phyloP scores from a whole-genome alignment of 2,888 invertebrate genomes.

The Cepaea hortensis region DNA sequence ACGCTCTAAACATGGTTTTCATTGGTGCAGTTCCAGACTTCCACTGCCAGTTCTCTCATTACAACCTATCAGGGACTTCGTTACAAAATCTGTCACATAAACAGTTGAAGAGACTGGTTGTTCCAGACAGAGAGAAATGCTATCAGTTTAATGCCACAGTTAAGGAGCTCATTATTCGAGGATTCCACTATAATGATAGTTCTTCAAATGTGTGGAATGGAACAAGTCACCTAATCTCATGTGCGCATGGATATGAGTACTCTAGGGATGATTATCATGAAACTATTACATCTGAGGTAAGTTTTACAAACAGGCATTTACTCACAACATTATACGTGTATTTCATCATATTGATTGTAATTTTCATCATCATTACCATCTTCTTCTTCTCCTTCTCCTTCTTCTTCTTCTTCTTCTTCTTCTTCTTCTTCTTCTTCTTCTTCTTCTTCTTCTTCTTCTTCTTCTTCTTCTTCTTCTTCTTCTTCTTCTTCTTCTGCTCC shows the following conservation, averaged over 20 bases:
- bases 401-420: too few relatives aligned
- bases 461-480: not conserved
- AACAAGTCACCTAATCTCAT: not conserved
- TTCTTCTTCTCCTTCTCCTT: too few relatives aligned
- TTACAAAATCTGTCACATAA: slow-evolving; percentile 32
- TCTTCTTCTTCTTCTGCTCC: too few relatives aligned
- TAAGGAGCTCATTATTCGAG: not conserved
- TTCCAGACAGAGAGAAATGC: slow-evolving; percentile 36
- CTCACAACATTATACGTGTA: too few relatives aligned
- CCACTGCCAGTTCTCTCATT: slow-evolving; percentile 81
- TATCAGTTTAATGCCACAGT: slow-evolving; percentile 31
- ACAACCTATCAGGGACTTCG: slow-evolving; percentile 41
- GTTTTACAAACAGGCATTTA: not conserved
- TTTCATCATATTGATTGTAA: too few relatives aligned
- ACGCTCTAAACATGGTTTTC: slow-evolving; percentile 94
- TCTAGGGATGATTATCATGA: slow-evolving; percentile 38
- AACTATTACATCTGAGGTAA: slow-evolving; percentile 49
- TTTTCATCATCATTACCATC: too few relatives aligned
- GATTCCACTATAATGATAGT: not conserved
- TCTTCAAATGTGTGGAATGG: not conserved
- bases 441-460: not conserved
- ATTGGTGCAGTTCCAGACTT: slow-evolving; percentile 91
- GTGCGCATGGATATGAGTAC: slow-evolving; percentile 43
- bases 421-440: too few relatives aligned
- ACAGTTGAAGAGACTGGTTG: slow-evolving; percentile 32